phyloP scores from a whole-genome alignment of 2,113 vertebrate genomes.

The Rhinoptilus africanus region DNA sequence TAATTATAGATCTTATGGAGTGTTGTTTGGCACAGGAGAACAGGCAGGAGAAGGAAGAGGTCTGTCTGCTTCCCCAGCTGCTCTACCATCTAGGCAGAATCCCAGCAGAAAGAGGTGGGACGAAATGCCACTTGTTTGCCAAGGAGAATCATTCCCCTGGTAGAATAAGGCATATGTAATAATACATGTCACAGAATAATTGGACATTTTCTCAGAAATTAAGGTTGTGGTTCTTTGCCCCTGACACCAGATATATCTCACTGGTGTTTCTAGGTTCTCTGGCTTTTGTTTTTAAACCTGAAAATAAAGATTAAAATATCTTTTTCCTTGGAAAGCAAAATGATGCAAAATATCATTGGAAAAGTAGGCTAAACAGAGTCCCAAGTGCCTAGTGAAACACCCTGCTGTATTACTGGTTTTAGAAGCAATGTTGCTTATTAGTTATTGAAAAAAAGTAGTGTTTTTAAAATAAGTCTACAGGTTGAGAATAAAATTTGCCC shows the following conservation, averaged over 20 bases:
- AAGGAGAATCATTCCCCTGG: not conserved
- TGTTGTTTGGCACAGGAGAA: not conserved
- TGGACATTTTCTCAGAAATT: not conserved
- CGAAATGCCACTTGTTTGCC: not conserved
- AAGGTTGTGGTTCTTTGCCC: not conserved
- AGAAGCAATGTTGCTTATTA: not conserved
- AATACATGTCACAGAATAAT: not conserved
- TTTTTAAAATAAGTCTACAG: not conserved
- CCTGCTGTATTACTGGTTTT: not conserved
- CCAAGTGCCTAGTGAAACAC: not conserved
- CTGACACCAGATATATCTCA: not conserved
- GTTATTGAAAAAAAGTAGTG: not conserved
- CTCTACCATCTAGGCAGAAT: not conserved
- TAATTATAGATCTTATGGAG: not conserved
- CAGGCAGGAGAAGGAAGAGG: not conserved
- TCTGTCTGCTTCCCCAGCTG: not conserved
- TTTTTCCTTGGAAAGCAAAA: not conserved
- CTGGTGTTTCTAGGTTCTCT: not conserved
- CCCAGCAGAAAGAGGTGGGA: not conserved
- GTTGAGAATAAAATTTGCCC: not conserved
- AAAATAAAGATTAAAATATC: not conserved
- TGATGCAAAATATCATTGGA: not conserved
- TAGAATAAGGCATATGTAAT: not conserved
- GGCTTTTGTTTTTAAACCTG: not conserved
- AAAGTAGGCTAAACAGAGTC: not conserved